Base-by-base conservation (phyloP, 2,888 invertebrate genomes). In the Globia sparganii region DNA sequence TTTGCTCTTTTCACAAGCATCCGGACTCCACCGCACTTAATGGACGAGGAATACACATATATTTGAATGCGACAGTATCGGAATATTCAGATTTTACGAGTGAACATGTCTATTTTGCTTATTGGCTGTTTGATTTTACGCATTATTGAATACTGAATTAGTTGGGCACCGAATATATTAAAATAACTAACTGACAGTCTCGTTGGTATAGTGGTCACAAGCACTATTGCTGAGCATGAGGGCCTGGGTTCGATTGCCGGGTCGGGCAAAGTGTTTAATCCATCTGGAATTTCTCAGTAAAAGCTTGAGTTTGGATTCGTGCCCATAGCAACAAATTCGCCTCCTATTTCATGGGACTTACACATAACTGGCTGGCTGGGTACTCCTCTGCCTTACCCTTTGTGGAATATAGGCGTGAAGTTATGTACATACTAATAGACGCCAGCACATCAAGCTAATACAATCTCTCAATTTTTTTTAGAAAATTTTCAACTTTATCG, bases 41-140 rank as follows among this genome's bases (percentile, higher is more conserved):
- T 72, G 72, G 56, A 67, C 46, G 15, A 11, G 66, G 40, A 67
- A 76, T 83, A 71, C 68, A 76, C 70, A 83, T 73, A 61, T 72
- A 70, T 76, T 68, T 80, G 46, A 80, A 76, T 71, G 40, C n/a
- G 80, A 83, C 72, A 56, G 28, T 80, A 80, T 80, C 61, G 70
- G 28, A 64, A 68, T 68, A 83, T 73, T 67, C 64, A 65, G 65
- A 77, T 75, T 80, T 67, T 67, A 61, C 64, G 34, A 66, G 18
- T 79, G 69, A 72, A 43, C 59, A 61, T 69, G 61, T 65, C 78
- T 56, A 25, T 66, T 83, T 82, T 82, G 58, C 65, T 67, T 70
- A 82, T 75, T 78, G 62, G 18, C 62, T 56, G 15, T 8, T 18
- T 43, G 78, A 65, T 40, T 72, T 58, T 49, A 21, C 46, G 21